phyloP scores from a whole-genome alignment of 1,140 invertebrate genomes.

The Saccostrea echinata region DNA sequence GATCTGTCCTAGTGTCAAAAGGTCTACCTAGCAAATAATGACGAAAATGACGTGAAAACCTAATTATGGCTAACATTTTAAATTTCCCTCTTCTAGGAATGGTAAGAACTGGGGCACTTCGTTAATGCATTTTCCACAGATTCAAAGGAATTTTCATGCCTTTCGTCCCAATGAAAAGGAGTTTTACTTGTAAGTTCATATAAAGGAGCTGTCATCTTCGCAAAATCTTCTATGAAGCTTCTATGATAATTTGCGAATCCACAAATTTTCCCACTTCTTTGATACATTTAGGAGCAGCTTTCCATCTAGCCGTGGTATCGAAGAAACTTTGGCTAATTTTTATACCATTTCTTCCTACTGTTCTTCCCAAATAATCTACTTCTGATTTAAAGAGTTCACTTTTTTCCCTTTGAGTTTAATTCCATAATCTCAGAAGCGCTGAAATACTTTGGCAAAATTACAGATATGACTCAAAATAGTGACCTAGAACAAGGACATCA shows the following conservation, averaged over 20 bases:
- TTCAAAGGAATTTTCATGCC: too few species aligned
- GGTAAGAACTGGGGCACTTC: slow-evolving; percentile 41
- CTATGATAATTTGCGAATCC: slow-evolving; percentile 23
- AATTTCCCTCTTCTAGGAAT: slow-evolving; percentile 28
- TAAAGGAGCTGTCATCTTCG: neutral
- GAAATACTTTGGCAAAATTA: neutral
- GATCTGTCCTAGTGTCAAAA: slow-evolving; percentile 21
- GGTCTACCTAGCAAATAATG: slow-evolving; percentile 42
- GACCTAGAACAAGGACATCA: slow-evolving; percentile 33
- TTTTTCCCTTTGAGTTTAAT: slow-evolving; percentile 34
- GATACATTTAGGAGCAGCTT: neutral
- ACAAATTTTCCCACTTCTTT: slow-evolving; percentile 2
- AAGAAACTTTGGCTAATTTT: too few species aligned
- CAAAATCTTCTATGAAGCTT: slow-evolving; percentile 22
- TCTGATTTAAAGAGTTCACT: slow-evolving; percentile 28
- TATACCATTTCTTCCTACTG: neutral
- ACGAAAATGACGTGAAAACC: slow-evolving; percentile 36
- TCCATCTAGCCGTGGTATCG: too few species aligned
- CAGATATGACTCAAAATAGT: neutral
- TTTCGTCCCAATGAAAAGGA: too few species aligned
- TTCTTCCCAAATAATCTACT: slow-evolving; percentile 35
- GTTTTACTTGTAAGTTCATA: too few species aligned
- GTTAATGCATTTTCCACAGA: slow-evolving; percentile 64
- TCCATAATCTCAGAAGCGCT: neutral
- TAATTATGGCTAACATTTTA: slow-evolving; percentile 38